Conservation (phyloP, 2,113 vertebrate genomes). For the Spea multiplicata region DNA sequence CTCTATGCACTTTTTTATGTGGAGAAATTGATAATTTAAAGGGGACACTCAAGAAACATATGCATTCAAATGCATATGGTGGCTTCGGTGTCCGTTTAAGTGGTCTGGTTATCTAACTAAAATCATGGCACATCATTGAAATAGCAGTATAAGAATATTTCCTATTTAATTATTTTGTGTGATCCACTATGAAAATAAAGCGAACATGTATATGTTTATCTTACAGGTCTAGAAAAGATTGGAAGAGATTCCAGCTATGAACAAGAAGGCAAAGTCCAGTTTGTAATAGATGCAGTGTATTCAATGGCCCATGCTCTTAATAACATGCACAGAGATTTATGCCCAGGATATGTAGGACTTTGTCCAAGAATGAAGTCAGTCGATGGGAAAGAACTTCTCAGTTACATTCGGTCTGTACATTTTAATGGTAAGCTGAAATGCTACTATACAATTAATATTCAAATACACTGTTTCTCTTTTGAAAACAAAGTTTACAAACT, state of each 20-base stretch:
- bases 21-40: too few relatives aligned
- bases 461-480: neutral
- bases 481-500: neutral
- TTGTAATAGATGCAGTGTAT: conserved; percentile 95
- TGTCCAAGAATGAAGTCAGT: conserved; percentile 86
- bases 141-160: too few relatives aligned
- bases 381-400: conserved; percentile 91
- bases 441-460: neutral
- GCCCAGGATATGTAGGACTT: conserved; percentile 85
- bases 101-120: too few relatives aligned
- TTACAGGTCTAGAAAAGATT: conserved; percentile 86
- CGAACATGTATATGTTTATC: conserved; percentile 16
- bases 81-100: too few relatives aligned
- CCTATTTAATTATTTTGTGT: too few relatives aligned
- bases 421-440: conserved; percentile 84
- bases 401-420: conserved; percentile 87
- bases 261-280: conserved; percentile 97
- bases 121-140: too few relatives aligned
- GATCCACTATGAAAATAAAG: neutral
- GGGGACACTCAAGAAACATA: too few relatives aligned
- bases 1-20: too few relatives aligned
- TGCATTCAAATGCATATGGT: too few relatives aligned
- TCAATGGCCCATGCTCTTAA: conserved; percentile 95
- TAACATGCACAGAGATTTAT: conserved; percentile 92
- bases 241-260: conserved; percentile 92